Conservation (phyloP, 2,113 vertebrate genomes). For the Galemys pyrenaicus region DNA sequence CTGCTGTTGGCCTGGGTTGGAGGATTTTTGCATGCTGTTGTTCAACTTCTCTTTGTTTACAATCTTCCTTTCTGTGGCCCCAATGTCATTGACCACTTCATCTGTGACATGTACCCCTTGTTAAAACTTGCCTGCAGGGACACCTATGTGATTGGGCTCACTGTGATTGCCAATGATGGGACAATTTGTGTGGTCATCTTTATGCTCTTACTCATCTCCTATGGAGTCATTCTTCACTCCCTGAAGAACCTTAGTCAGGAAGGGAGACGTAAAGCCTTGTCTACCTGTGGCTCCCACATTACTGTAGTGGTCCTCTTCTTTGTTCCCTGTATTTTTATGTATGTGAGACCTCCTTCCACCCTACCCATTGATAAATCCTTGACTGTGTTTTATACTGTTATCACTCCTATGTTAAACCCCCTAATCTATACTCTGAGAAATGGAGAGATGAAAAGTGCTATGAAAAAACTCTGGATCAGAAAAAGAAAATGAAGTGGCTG, state of each 20-base stretch:
- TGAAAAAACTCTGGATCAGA: constrained; percentile 46
- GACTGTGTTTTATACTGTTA: constrained; percentile 53
- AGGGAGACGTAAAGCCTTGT: not conserved
- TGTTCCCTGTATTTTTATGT: constrained; percentile 61
- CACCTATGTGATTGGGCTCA: not conserved
- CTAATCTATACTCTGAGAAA: constrained; percentile 68
- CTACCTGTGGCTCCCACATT: not conserved
- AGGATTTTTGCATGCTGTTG: constrained; percentile 34
- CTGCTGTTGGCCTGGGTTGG: constrained; percentile 21
- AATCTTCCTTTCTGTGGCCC: too few species aligned
- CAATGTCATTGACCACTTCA: too few species aligned
- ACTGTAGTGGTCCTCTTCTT: constrained; percentile 52
- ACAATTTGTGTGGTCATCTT: not conserved
- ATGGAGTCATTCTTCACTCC: not conserved
- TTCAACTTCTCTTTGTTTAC: constrained; percentile 9
- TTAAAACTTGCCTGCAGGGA: too few species aligned
- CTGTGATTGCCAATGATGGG: not conserved
- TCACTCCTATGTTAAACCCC: constrained; percentile 59
- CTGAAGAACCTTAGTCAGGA: not conserved
- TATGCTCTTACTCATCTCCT: not conserved
- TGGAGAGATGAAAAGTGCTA: constrained; percentile 63
- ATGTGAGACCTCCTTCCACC: constrained; percentile 49
- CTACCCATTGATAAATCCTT: constrained; percentile 60
- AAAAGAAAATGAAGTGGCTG: not conserved
- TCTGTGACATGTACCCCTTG: too few species aligned